These are phyloP conservation scores for Erpobdella octoculata DNA, from an alignment of 2,888 invertebrate species.

Conservation along the genomic window DNA sequence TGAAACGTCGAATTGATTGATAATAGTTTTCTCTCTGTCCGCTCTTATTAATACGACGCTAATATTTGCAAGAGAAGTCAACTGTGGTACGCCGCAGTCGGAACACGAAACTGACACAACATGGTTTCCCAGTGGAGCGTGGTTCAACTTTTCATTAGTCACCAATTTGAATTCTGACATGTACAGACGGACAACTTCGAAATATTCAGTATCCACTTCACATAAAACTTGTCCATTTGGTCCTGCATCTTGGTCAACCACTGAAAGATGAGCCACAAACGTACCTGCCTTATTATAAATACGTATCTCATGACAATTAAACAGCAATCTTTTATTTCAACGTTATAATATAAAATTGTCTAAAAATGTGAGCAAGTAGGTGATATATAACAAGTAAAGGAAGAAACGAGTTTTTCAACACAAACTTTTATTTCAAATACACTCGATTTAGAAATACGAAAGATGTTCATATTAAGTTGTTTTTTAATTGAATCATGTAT, in stretches of 20 bases:
- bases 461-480: too few species aligned
- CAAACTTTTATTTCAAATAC: neutral
- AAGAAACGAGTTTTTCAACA: neutral
- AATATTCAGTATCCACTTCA: neutral
- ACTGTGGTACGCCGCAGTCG: constrained; percentile 32
- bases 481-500: too few species aligned
- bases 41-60: neutral
- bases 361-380: too few species aligned
- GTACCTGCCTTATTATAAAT: constrained; percentile 26
- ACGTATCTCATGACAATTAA: constrained; percentile 19
- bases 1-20: neutral
- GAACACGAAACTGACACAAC: constrained; percentile 31
- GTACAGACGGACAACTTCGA: constrained; percentile 23
- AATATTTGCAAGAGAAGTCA: neutral
- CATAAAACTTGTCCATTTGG: constrained; percentile 25
- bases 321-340: too few species aligned
- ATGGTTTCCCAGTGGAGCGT: constrained; percentile 28
- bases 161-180: constrained; percentile 33
- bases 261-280: constrained; percentile 33
- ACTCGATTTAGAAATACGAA: neutral
- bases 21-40: neutral
- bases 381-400: too few species aligned
- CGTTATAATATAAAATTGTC: too few species aligned
- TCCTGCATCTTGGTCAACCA: constrained; percentile 33
- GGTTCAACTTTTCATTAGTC: constrained; percentile 30